Base-by-base conservation (phyloP, 1,140 invertebrate species). In the Polyergus mexicanus region DNA sequence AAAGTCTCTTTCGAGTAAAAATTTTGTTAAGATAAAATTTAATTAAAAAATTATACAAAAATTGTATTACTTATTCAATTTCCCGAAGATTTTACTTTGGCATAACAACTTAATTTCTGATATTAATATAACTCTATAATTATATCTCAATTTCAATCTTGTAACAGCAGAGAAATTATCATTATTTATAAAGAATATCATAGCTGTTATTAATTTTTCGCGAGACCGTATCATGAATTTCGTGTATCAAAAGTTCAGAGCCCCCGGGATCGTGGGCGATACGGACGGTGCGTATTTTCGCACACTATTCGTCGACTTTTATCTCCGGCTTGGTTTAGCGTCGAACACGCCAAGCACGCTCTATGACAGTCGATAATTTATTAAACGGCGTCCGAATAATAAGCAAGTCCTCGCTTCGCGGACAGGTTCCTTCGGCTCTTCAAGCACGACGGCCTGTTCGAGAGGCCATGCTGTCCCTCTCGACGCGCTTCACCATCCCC, bases 381-480 rank as follows among this genome's bases (percentile, higher is more conserved):
- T 83, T 72, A 83, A 83, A 74, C 78, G 78, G 35, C 78, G 41
- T 60, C 54, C 78, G 68, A 74, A 83, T 83, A 83, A 74, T 83
- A 83, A 83, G 80, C 85, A 85, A 86, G 74, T 60, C 51, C 56
- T 76, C 62, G 58, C 32, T 7, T 47, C 32, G n/a, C 13, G 62
- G 28, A 78, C 76, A 63, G 47, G n/a, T 38, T 58, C 28, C 16
- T 66, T 81, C 32, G 71, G 47, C 77, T 75, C 75, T 81, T 72
- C 78, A 81, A 62, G 28, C 78, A 44, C 66, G 63, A 28, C 77
- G 63, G 65, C 77, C 77, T 38, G 77, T 80, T 80, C 77, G 38
- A 83, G 68, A 83, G 86, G 69, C 65, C 62, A 86, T 54, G 78
- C 87, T 77, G 78, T 84, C 72, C 87, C 85, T 41, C 86, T 85